phyloP scores from a whole-genome alignment of 2,797 vertebrate species.

The Anabacerthia variegaticeps region DNA sequence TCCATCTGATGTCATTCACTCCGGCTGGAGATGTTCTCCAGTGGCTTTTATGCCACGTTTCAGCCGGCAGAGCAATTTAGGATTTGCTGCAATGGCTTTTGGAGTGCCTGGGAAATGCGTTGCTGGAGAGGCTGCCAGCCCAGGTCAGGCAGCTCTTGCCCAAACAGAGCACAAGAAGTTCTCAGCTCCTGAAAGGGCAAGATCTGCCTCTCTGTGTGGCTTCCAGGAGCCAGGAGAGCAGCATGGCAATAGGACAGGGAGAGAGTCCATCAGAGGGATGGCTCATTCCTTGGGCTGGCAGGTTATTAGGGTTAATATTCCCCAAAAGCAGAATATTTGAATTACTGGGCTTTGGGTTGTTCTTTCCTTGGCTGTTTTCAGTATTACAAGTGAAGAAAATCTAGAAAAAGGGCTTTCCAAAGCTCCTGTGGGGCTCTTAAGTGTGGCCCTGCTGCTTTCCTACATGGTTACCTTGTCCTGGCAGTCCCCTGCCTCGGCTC shows the following conservation, averaged over 20 bases:
- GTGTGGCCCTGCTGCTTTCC: neutral
- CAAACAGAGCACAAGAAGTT: fast-evolving
- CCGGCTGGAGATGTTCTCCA: neutral
- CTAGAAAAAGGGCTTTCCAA: neutral
- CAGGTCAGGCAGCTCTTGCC: neutral
- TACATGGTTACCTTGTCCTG: fast-evolving
- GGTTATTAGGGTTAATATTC: too few species aligned
- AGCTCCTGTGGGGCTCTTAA: neutral
- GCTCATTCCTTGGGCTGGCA: neutral
- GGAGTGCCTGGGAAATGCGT: neutral
- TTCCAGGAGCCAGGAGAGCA: neutral
- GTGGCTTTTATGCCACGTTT: neutral
- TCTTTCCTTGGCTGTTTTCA: neutral
- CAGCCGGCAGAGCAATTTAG: neutral
- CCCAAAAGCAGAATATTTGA: neutral
- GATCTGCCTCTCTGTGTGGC: neutral
- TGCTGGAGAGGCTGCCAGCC: neutral
- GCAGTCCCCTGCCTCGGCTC: neutral
- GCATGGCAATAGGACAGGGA: neutral
- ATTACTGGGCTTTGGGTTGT: fast-evolving
- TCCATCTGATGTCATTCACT: neutral
- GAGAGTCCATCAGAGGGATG: too few species aligned
- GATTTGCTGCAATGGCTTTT: neutral
- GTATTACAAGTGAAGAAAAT: neutral
- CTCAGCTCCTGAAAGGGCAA: neutral